Conservation (phyloP, 2,888 invertebrate genomes). For the Helleia helle region DNA sequence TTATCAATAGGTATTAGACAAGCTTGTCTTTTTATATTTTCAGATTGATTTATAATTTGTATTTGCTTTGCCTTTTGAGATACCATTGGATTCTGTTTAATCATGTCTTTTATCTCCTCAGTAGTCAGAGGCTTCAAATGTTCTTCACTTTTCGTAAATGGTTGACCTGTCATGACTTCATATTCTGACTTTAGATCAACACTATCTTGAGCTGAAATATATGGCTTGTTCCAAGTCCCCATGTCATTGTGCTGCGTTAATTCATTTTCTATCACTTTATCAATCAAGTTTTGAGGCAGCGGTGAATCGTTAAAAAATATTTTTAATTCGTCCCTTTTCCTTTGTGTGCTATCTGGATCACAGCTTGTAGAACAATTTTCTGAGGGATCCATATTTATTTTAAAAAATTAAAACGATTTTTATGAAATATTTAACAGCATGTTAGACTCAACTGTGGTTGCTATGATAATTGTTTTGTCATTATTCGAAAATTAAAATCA, state of each 20-base stretch:
- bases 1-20: conserved; percentile 41
- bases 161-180: conserved; percentile 64
- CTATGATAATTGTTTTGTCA: conserved; percentile 9
- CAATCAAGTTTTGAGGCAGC: conserved; percentile 39
- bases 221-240: conserved; percentile 28
- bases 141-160: conserved; percentile 50
- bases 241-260: conserved; percentile 35
- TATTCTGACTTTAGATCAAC: conserved; percentile 51
- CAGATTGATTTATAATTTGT: conserved; percentile 40
- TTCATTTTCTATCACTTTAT: conserved; percentile 55
- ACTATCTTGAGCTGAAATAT: conserved; percentile 47
- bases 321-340: conserved; percentile 43
- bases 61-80: conserved; percentile 58
- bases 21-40: conserved; percentile 29
- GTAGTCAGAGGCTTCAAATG: conserved; percentile 38
- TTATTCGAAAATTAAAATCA: conserved; percentile 4
- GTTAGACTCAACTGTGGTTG: neutral
- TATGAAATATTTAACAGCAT: neutral
- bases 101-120: conserved; percentile 43
- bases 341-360: conserved; percentile 36
- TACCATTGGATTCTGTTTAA: conserved; percentile 49
- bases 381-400: conserved; percentile 5
- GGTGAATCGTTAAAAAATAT: conserved; percentile 49
- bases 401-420: neutral
- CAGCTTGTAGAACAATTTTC: conserved; percentile 5